Conservation (phyloP, 2,888 invertebrate genomes). For the Aricia artaxerxes region DNA sequence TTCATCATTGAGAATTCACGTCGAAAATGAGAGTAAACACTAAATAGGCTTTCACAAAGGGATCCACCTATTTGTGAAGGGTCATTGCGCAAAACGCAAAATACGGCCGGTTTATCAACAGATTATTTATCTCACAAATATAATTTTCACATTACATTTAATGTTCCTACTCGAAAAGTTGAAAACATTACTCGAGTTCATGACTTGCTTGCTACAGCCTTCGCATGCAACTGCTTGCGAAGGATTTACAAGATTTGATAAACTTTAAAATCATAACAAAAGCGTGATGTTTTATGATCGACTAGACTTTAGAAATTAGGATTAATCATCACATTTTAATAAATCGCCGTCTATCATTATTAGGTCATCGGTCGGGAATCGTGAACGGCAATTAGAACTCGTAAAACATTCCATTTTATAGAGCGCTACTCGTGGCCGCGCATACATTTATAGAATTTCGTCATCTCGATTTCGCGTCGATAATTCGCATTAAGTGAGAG, state of each 20-base stretch:
- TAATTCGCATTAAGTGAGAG: conserved; percentile 15
- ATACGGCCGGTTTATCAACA: conserved; percentile 19
- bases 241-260: neutral
- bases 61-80: conserved; percentile 25
- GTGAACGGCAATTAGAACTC: conserved; percentile 11
- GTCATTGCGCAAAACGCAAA: conserved; percentile 24
- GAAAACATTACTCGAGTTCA: neutral
- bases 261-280: neutral
- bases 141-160: conserved; percentile 9
- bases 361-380: neutral
- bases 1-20: neutral
- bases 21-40: conserved; percentile 24
- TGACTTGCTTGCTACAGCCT: neutral
- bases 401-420: neutral
- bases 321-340: neutral
- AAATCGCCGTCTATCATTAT: neutral
- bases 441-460: conserved; percentile 28
- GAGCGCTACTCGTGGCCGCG: neutral
- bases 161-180: neutral
- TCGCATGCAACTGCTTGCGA: neutral
- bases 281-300: neutral
- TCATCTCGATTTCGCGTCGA: conserved; percentile 22
- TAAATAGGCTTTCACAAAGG: conserved; percentile 19
- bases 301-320: neutral
- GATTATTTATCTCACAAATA: conserved; percentile 10